These are phyloP conservation scores for Stomatorhinus walkeri DNA, from an alignment of 2,797 vertebrate genomes.

Conservation along the genomic window DNA sequence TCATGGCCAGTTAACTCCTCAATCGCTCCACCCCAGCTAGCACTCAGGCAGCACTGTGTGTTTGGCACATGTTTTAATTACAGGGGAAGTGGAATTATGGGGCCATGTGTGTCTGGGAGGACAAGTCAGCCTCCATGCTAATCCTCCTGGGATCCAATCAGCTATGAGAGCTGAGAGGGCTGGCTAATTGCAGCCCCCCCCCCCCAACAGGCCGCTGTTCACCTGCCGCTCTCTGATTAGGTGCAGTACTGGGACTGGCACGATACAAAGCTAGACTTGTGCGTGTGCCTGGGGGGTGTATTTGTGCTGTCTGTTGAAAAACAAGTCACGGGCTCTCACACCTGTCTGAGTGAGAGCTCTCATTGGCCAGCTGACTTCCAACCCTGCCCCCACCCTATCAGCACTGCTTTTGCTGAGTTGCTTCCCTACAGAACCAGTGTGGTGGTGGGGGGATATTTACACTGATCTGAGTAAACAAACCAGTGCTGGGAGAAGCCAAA, in stretches of 20 bases:
- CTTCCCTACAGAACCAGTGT: conserved; percentile 25
- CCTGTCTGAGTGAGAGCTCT: background rate
- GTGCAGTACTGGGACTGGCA: background rate
- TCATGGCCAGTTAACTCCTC: background rate
- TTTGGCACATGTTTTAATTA: conserved; percentile 79
- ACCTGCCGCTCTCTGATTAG: conserved; percentile 45
- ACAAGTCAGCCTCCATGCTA: conserved; percentile 35
- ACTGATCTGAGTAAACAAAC: conserved; percentile 60
- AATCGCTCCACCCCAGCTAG: background rate
- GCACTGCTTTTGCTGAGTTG: conserved; percentile 15
- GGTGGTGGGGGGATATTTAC: conserved; percentile 42
- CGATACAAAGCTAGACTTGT: conserved; percentile 36
- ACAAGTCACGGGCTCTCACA: conserved; percentile 14
- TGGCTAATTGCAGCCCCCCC: conserved; percentile 65
- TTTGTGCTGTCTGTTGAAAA: conserved; percentile 31
- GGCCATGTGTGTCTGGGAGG: conserved; percentile 51
- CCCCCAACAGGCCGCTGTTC: conserved; percentile 50
- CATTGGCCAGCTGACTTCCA: conserved; percentile 17
- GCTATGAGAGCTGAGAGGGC: conserved; percentile 38
- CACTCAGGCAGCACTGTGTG: background rate
- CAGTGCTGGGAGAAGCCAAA: conserved; percentile 30
- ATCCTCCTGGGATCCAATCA: conserved; percentile 80
- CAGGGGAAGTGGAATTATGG: conserved; percentile 62
- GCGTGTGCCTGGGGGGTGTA: conserved; percentile 8
- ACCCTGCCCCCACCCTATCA: background rate